Evolutionary conservation across 2,113 vertebrate genomes (phyloP).

Genomic region (Colinus virginianus): DNA sequence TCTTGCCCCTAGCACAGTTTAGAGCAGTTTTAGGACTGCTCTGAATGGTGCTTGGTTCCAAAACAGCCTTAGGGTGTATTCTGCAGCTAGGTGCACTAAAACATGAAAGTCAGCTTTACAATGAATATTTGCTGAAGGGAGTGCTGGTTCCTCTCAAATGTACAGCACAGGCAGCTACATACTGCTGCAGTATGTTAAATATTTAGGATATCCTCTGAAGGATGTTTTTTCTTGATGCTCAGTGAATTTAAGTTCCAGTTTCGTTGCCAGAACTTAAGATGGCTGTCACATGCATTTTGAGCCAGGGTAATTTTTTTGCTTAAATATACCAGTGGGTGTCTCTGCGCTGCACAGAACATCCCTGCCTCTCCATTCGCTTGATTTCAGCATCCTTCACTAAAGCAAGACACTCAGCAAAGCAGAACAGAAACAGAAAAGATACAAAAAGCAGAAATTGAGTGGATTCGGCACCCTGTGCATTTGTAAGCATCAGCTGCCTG

Average conservation of each 20-base stretch:
- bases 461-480: background rate
- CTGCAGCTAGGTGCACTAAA: background rate
- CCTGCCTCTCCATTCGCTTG: background rate
- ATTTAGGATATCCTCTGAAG: background rate
- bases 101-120: background rate
- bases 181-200: background rate
- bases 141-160: background rate
- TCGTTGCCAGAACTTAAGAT: slow-evolving; percentile 61
- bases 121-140: background rate
- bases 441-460: background rate
- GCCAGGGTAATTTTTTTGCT: slow-evolving; percentile 25
- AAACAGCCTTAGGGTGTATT: background rate
- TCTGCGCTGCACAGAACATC: slow-evolving; percentile 38
- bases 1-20: background rate
- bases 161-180: background rate
- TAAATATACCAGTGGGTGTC: slow-evolving; percentile 53
- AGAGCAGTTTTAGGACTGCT: background rate
- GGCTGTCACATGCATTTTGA: slow-evolving; percentile 44
- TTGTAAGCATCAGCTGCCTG: background rate
- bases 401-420: background rate
- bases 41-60: fast-evolving
- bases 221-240: background rate
- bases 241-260: background rate
- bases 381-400: background rate
- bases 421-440: background rate